Base-by-base conservation (phyloP, 2,113 vertebrate species). In the Collichthys lucidus region DNA sequence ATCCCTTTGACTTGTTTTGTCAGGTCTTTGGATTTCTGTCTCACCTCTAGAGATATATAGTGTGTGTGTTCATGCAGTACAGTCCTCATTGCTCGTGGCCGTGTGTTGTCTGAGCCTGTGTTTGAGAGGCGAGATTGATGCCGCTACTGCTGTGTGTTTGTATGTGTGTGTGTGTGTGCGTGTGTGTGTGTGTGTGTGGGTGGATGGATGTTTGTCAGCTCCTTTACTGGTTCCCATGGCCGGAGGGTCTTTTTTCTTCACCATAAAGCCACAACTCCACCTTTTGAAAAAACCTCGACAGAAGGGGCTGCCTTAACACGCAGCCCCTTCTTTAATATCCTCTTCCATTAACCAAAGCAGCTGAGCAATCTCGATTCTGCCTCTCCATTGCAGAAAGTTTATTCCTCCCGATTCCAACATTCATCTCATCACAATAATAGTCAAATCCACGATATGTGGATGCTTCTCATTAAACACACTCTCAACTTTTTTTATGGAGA, bases 1-100 rank as follows among this genome's bases (percentile, higher is more conserved):
- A 91, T 89, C 80, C 85, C 86, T 91, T 88, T 88, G 90, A 92
- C 89, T 92, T 86, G 82, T 91, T 91, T 90, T 93, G 91, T 91
- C 92, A 91, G 89, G 91, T 86, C 86, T 91, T 77, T 89, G 88
- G 86, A 87, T 92, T 90, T 85, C 88, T 88, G 78, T 86, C 86
- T 78, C 79, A 80, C 85, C 92, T 87, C 91, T 24, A 31, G 89
- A 91, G 88, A 86, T 84, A 64, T 81, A 80, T 44, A 53, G 65
- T 83, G 77, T 84, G 83, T 86, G 82, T 84, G 80, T 85, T 88
- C 74, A 74, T 86, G 84, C 74, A 80, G 83, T 64, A 47, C 74
- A 78, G 74, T 86, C 84, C 83, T 75, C 50, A 19, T 61, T 60
- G 73, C 65, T 86, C 11, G 62, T 83, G 73, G 85, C 79, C 8